Base-by-base conservation (phyloP, 2,888 invertebrate genomes). In the Drosophila bunnanda region DNA sequence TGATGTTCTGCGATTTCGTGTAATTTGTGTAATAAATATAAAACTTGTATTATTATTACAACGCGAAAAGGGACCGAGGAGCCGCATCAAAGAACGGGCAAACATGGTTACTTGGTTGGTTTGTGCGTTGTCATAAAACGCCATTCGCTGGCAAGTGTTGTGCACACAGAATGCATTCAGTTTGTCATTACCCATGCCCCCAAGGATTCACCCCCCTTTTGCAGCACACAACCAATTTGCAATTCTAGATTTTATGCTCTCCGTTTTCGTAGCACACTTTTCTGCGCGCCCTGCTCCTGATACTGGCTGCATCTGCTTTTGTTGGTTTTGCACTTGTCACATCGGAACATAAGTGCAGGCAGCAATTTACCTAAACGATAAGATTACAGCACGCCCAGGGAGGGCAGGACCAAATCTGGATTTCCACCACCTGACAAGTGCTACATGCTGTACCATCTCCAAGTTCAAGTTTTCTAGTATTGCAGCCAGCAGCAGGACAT, bases 361-460 rank as follows among this genome's bases (percentile, higher is more conserved):
- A 58, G 72, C 76, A 77, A 77, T 86, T 82, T 80, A 70, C 56
- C 69, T 75, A 81, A 81, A 50, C 79, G 73, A 73, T 76, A 69
- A 81, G 79, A 72, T 66, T 75, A 65, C 55, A 66, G 17, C 44
- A 36, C 41, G 67, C 12, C 36, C 36, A 48, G n/a, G n/a, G 17
- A 28, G 36, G 32, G 25, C n/a, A 2, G 28, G 4, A 25, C 34
- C 34, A 20, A 41, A 38, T 52, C 50, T 34, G 50, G 50, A 22
- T 52, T 22, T 34, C 22, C 50, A 5, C 8, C 50, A 65, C 64
- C 62, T 65, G 64, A 22, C 28, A 28, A 30, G 39, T 59, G 17
- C 15, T 22, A 22, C 25, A 13, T 41, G 54, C 30, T 28, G 28
- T 55, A n/a, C 30, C 54, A 32, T 7, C 10, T 36, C 20, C 58